Conservation (phyloP, 2,888 invertebrate genomes). For the Andrena hattorfiana region DNA sequence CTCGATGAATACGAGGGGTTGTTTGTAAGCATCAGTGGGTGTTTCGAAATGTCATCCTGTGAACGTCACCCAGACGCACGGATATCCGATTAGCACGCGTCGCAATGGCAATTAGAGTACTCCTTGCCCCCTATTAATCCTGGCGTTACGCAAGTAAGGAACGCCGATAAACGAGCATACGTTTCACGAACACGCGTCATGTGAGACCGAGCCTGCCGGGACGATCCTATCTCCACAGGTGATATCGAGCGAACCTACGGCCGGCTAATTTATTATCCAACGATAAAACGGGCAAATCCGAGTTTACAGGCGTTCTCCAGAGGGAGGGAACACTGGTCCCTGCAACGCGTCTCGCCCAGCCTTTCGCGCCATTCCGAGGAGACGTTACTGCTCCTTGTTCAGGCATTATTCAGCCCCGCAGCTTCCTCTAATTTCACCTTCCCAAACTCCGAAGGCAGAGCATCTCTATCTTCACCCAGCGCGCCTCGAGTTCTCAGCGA, state of each 20-base stretch:
- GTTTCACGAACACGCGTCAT: not conserved
- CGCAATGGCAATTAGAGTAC: not conserved
- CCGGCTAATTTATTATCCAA: not conserved
- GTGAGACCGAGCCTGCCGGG: not conserved
- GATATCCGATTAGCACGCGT: not conserved
- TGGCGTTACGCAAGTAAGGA: not conserved
- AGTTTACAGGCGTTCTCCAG: not conserved
- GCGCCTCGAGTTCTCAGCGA: not conserved
- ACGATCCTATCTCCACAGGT: not conserved
- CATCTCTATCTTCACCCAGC: not conserved
- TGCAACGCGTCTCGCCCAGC: not conserved
- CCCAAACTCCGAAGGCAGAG: not conserved
- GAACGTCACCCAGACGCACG: not conserved
- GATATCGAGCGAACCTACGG: not conserved
- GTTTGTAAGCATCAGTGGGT: not conserved
- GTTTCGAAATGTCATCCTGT: conserved; percentile 3
- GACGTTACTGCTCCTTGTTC: not conserved
- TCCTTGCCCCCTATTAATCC: not conserved
- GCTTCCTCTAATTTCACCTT: not conserved
- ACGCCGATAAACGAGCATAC: not conserved
- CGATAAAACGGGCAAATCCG: conserved; percentile 20
- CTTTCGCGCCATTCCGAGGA: not conserved
- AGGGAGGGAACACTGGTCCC: not conserved
- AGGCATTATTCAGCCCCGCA: not conserved
- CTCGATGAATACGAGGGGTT: not conserved